Evolutionary conservation across 2,113 vertebrate genomes (phyloP).

Genomic region (Thamnaconus septentrionalis): DNA sequence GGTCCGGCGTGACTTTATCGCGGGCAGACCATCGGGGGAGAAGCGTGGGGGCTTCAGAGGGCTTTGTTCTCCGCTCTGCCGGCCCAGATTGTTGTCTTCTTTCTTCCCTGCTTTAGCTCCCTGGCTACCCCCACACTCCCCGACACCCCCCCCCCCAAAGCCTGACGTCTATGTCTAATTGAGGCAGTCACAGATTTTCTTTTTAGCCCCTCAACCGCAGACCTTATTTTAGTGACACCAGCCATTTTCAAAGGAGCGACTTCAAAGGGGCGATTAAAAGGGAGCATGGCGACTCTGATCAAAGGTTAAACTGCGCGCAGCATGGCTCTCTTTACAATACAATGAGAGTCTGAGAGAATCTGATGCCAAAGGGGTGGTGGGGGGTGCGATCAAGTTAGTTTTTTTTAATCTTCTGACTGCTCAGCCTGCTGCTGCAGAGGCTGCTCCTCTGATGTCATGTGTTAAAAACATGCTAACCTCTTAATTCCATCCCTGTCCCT

Average conservation of each 20-base stretch:
- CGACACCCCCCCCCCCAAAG: too few relatives aligned
- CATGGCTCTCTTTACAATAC: slow-evolving; percentile 50
- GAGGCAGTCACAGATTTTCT: slow-evolving; percentile 13
- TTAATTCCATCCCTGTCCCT: slow-evolving; percentile 55
- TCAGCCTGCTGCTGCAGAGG: too few relatives aligned
- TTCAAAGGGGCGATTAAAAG: slow-evolving; percentile 70
- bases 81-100: slow-evolving; percentile 19
- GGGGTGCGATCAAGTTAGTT: slow-evolving; percentile 1
- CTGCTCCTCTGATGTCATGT: slow-evolving; percentile 39
- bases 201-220: slow-evolving; percentile 11
- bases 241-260: slow-evolving; percentile 60
- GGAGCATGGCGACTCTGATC: slow-evolving; percentile 62
- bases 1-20: slow-evolving; percentile 34
- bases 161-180: slow-evolving; percentile 16
- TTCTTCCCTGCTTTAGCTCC: slow-evolving; percentile 6
- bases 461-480: slow-evolving; percentile 30
- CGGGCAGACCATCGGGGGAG: slow-evolving; percentile 1
- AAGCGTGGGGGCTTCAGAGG: slow-evolving; percentile 7
- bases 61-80: slow-evolving; percentile 20
- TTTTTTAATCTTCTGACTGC: too few relatives aligned
- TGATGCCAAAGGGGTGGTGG: slow-evolving; percentile 25
- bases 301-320: slow-evolving; percentile 70
- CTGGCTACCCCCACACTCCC: not conserved
- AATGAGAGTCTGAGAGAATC: slow-evolving; percentile 33
- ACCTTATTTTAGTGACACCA: slow-evolving; percentile 62